phyloP scores from a whole-genome alignment of 2,888 invertebrate genomes.

The Epistrophe eligans region DNA sequence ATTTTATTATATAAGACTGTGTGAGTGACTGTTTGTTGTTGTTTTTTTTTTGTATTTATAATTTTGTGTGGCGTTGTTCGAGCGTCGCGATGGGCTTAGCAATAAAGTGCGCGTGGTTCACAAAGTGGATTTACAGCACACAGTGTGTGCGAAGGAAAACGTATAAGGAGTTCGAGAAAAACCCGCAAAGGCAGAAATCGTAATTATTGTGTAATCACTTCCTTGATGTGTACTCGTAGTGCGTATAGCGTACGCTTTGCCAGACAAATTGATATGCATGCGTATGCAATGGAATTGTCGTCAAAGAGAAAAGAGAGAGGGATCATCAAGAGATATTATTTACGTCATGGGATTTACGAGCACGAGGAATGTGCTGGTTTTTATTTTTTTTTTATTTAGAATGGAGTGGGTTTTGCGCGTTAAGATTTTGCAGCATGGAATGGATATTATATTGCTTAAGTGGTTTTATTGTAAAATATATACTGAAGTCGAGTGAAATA shows the following conservation, averaged over 20 bases:
- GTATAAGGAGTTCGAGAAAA: background rate
- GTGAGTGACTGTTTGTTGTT: conserved; percentile 34
- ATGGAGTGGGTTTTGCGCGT: conserved; percentile 56
- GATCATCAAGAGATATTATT: conserved; percentile 30
- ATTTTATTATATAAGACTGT: conserved; percentile 57
- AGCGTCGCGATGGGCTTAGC: conserved; percentile 2
- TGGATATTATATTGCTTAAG: conserved; percentile 14
- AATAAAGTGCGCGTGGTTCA: conserved; percentile 52
- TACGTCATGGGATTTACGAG: conserved; percentile 62
- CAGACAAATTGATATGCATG: conserved; percentile 74
- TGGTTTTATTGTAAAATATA: conserved; percentile 21
- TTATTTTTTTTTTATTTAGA: background rate
- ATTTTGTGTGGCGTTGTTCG: background rate
- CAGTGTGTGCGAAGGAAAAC: background rate
- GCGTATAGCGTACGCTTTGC: conserved; percentile 53
- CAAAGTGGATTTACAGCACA: conserved; percentile 4
- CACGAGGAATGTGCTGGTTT: conserved; percentile 45
- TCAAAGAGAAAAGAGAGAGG: background rate
- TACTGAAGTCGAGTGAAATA: background rate
- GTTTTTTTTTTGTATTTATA: conserved; percentile 1
- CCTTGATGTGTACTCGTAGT: conserved; percentile 21
- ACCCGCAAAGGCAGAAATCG: conserved; percentile 22
- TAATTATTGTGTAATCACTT: conserved; percentile 68
- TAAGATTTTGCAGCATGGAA: conserved; percentile 13
- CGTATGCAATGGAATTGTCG: conserved; percentile 38